Evolutionary conservation across 2,113 vertebrate species (phyloP), one percentile per base, ranked within the genome.

Genomic region (Edolisoma coerulescens): DNA sequence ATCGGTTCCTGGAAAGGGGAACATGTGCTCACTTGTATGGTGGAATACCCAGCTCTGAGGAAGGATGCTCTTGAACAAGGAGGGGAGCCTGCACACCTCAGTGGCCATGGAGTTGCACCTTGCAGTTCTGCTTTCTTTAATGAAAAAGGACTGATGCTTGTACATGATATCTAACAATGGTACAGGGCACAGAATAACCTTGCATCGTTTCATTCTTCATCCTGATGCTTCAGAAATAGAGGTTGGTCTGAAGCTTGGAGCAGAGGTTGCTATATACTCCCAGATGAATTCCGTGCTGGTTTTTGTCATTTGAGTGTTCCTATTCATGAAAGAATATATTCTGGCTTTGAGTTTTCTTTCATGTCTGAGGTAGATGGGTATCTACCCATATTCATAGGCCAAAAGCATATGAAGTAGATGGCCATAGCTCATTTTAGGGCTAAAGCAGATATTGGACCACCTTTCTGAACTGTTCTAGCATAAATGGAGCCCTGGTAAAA

Each of bases 71-170:
- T 52, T 61, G 59, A 76, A 32, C 49, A 44, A 90, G 53, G 32
- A 84, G 32, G 11, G 35, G 45, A 61, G 20, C 20, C 45, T 7
- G 28, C 16, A 13, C 11, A 15, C 7, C 28, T 65, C 64, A 27
- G 45, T 5, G 11, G 6, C 30, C 0, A 0, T 18, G 18, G 33
- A 35, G 19, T 42, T 75, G 42, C 23, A 54, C 11, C 39, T 71
- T 39, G 20, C 15, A 75, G 11, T 49, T 82, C 41, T 44, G 45
- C 0, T 7, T 53, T 60, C 24, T n/a, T 19, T 59, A 32, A n/a
- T 20, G 12, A 67, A 68, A 79, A 75, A 73, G 10, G 16, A 63
- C 6, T 0, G 0, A 7, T 52, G 57, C 5, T 75, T 28, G 19
- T 37, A 53, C 7, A 10, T 1, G 1, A 2, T 45, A 68, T 54